Evolutionary conservation across 2,888 invertebrate species (phyloP).

Genomic region (Pycnomerus fuliginosus): DNA sequence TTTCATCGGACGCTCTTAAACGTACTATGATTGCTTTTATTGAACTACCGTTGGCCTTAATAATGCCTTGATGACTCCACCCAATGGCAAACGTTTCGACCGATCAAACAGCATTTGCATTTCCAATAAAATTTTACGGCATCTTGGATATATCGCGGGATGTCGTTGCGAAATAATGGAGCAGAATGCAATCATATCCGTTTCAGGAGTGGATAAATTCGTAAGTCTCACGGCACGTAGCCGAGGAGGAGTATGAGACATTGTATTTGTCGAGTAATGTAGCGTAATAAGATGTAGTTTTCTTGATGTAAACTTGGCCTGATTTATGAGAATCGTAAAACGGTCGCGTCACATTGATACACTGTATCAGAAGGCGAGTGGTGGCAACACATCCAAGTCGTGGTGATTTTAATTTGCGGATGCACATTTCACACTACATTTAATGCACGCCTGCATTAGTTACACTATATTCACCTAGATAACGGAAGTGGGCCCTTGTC

Average conservation of each 20-base stretch:
- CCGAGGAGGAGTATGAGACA: slow-evolving; percentile 3
- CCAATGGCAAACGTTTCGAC: too few species aligned
- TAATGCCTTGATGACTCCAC: too few species aligned
- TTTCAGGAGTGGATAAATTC: slow-evolving; percentile 30
- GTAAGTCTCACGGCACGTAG: slow-evolving; percentile 32
- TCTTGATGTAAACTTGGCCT: slow-evolving; percentile 25
- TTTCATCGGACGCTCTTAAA: too few species aligned
- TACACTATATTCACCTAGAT: slow-evolving; percentile 10
- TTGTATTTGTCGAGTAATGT: slow-evolving; percentile 23
- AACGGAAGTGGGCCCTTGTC: slow-evolving; percentile 24
- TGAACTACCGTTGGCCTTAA: too few species aligned
- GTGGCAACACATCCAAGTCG: slow-evolving; percentile 13
- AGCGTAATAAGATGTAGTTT: slow-evolving; percentile 25
- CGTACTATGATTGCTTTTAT: too few species aligned
- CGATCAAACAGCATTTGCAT: slow-evolving; percentile 38
- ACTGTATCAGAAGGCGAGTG: slow-evolving; percentile 19
- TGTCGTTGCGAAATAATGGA: slow-evolving; percentile 21
- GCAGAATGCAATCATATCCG: slow-evolving; percentile 25
- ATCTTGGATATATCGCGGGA: slow-evolving; percentile 12
- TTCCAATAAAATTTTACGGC: slow-evolving; percentile 35
- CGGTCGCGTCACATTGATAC: slow-evolving; percentile 17
- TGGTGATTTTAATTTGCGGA: slow-evolving; percentile 13
- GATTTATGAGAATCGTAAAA: slow-evolving; percentile 22
- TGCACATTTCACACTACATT: slow-evolving; percentile 17
- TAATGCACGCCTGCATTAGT: slow-evolving; percentile 8